Conservation (phyloP, 2,797 vertebrate species). For the Danio jaintianensis region DNA sequence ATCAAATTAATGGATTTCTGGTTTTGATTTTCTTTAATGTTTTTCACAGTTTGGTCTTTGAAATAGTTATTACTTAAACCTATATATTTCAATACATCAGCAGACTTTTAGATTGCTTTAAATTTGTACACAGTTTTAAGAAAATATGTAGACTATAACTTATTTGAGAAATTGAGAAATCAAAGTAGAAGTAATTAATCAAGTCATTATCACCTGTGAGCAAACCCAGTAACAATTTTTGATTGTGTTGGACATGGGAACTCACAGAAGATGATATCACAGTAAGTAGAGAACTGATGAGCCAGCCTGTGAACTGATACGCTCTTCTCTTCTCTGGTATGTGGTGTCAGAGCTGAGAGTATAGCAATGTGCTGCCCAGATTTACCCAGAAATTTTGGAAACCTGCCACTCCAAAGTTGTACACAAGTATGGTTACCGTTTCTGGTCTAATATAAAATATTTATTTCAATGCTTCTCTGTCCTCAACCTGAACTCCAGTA, state of each 20-base stretch:
- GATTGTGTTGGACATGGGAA: background rate
- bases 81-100: background rate
- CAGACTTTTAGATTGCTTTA: background rate
- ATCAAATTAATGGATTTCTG: background rate
- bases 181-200: background rate
- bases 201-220: background rate
- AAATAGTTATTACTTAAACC: background rate
- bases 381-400: constrained; percentile 67
- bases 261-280: background rate
- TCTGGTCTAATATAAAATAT: constrained; percentile 61
- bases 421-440: constrained; percentile 53
- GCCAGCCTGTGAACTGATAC: background rate
- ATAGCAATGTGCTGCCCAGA: constrained; percentile 55
- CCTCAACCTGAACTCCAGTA: constrained; percentile 54
- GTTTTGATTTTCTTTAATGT: background rate
- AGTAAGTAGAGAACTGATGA: background rate
- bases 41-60: background rate
- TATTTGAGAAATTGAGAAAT: background rate
- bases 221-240: background rate
- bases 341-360: constrained; percentile 5
- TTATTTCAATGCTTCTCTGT: constrained; percentile 66
- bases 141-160: background rate
- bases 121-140: background rate
- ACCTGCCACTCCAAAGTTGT: constrained; percentile 53
- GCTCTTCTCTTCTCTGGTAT: constrained; percentile 9